Evolutionary conservation across 2,113 vertebrate genomes (phyloP).

Genomic region (Athene cunicularia): DNA sequence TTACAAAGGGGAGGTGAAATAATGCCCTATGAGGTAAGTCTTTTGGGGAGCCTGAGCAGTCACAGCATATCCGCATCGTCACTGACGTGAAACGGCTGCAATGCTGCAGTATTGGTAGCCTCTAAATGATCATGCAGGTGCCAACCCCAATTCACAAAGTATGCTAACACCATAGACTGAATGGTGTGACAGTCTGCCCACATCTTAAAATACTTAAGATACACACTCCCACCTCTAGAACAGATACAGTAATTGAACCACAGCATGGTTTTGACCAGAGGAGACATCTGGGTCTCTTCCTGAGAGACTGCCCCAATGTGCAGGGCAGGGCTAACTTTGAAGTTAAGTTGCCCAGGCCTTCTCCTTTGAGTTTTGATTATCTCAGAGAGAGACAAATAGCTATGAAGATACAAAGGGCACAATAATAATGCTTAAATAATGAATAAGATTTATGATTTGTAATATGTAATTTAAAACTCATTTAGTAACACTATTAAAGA

Average conservation of each 20-base stretch:
- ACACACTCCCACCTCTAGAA: neutral
- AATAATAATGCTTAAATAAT: neutral
- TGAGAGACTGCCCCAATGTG: neutral
- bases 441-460: neutral
- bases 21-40: neutral
- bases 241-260: neutral
- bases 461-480: neutral
- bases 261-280: neutral
- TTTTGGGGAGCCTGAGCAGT: neutral
- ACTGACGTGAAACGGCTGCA: neutral
- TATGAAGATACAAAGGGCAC: neutral
- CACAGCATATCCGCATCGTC: neutral
- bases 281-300: neutral
- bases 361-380: neutral
- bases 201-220: neutral
- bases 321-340: neutral
- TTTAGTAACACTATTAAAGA: neutral
- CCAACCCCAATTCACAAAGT: constrained; percentile 10
- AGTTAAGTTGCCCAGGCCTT: neutral
- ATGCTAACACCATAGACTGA: neutral
- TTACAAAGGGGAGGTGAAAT: neutral
- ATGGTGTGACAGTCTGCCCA: neutral
- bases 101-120: neutral
- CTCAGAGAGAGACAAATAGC: neutral
- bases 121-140: neutral